Evolutionary conservation across 2,888 invertebrate species (phyloP), one percentile per base, ranked within the genome.

Genomic region (Macrosoma leucophasiata): DNA sequence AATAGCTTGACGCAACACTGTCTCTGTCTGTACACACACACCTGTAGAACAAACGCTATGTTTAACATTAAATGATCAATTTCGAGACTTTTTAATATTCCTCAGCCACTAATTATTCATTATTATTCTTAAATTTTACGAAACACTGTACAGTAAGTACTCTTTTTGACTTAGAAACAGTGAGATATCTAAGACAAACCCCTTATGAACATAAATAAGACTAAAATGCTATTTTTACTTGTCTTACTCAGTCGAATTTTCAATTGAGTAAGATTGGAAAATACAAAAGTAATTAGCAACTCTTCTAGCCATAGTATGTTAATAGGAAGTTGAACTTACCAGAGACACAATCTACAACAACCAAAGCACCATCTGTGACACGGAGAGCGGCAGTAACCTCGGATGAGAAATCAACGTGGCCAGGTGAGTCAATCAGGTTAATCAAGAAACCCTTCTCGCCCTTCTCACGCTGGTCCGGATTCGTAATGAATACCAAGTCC

Each of bases 11-110:
- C 99, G 95, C 62, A 99, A 88, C 39, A 99, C 99, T 63, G 99
- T 98, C 86, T 99, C 99, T 19, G 99, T 99, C 86, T 99, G 99
- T 57, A 99, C 99, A 73, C 99, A 99, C 50, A 99, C 99, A 88
- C 99, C 98, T 96, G 56, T 3, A 26, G 10, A 38, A 28, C 28
- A 36, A 25, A 26, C 5, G 13, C 12, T 17, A 33, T 3, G 6
- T 8, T 9, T 31, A 12, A 9, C 4, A 3, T 12, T n/a, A n/a
- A 8, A 7, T 7, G 24, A 3, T 24, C 11, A 8, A 17, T 4
- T 7, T 17, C n/a, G n/a, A n/a, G n/a, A 17, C 17, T 17, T 5
- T 7, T 5, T 5, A 17, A 17, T 4, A 17, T 17, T 7, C 17
- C 7, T 17, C 17, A 17, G 17, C 4, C 17, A 17, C 7, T 17